A percentile compares a stretch with the other conserved stretches of the same genome.
Evolutionary conservation across 2,888 invertebrate genomes (phyloP).

Genomic region (Neria commutata): DNA sequence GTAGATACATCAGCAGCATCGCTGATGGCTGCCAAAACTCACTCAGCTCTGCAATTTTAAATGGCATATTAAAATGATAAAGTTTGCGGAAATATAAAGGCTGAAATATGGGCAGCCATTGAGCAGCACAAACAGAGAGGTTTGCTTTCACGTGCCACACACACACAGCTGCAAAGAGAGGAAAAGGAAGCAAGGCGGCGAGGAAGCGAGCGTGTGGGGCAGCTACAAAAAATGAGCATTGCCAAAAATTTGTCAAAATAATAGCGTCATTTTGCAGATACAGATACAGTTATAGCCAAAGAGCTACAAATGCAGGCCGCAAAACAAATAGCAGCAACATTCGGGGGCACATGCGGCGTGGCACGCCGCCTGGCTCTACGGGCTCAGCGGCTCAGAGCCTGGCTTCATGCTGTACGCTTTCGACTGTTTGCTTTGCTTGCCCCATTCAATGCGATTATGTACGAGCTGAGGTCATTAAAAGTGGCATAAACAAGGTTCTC

Average conservation of each 20-base stretch:
- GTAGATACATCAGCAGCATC: constrained; percentile 19
- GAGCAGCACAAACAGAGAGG: constrained; percentile 40
- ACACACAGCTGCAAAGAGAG: background rate
- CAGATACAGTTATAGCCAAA: no score
- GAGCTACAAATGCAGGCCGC: no score
- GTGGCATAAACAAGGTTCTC: constrained; percentile 49
- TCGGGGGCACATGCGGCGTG: no score
- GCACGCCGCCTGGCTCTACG: no score
- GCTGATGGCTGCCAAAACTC: constrained; percentile 8
- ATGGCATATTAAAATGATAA: constrained; percentile 37
- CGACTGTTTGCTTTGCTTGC: constrained; percentile 54
- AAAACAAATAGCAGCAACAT: no score
- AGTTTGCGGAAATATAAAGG: constrained; percentile 54
- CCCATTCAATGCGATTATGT: constrained; percentile 53
- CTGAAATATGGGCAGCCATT: constrained; percentile 55
- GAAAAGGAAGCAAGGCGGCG: background rate
- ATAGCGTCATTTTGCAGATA: constrained; percentile 54
- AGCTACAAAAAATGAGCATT: constrained; percentile 32
- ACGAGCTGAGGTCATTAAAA: constrained; percentile 49
- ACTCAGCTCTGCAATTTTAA: constrained; percentile 6
- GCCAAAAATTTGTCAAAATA: constrained; percentile 58
- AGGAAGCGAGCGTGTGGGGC: background rate
- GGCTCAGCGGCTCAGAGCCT: no score
- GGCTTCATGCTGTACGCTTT: no score
- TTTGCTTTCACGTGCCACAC: background rate